Conservation (phyloP, 2,113 vertebrate species). For the Gallinago undulata region DNA sequence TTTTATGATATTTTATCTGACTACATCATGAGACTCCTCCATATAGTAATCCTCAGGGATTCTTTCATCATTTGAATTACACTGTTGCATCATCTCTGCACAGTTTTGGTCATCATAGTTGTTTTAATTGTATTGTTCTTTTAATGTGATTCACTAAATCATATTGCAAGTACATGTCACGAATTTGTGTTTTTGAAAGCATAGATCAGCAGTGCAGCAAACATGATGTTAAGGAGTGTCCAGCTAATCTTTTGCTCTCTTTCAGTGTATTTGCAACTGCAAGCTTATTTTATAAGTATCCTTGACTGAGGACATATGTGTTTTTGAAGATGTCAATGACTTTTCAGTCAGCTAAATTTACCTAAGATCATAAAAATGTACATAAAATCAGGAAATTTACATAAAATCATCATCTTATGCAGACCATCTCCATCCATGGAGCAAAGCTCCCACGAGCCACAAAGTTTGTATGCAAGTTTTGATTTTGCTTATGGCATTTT, state of each 20-base stretch:
- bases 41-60: background rate
- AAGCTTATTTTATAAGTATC: background rate
- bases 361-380: background rate
- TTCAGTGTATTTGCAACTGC: background rate
- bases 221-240: background rate
- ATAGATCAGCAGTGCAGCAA: background rate
- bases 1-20: background rate
- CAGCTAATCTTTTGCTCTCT: background rate
- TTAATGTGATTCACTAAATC: background rate
- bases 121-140: background rate
- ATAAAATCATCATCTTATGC: background rate
- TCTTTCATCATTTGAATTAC: background rate
- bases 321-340: background rate
- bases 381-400: background rate
- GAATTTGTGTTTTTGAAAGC: background rate
- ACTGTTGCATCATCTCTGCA: background rate
- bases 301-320: background rate
- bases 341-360: background rate
- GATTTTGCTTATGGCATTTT: background rate
- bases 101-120: background rate
- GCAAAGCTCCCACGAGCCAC: background rate
- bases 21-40: background rate
- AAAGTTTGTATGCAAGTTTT: background rate
- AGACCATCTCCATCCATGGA: background rate
- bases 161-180: background rate